Conservation (phyloP, 2,888 invertebrate genomes). For the Dryobotodes eremita region DNA sequence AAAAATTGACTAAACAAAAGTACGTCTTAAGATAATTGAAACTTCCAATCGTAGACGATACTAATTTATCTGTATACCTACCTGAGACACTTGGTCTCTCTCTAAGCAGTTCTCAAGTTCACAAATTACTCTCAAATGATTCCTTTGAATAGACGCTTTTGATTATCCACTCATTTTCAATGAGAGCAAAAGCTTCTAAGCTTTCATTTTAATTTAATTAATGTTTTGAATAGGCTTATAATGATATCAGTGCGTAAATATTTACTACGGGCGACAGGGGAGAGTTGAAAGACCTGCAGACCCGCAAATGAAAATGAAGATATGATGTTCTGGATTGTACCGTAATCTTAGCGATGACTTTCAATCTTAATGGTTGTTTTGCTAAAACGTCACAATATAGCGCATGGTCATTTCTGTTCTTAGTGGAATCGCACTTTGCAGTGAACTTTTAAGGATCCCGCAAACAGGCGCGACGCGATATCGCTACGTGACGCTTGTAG, state of each 20-base stretch:
- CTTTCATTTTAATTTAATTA: conserved; percentile 48
- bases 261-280: conserved; percentile 9
- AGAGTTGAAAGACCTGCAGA: not conserved
- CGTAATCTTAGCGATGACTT: not conserved
- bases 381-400: too few species aligned
- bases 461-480: too few species aligned
- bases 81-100: conserved; percentile 8
- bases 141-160: conserved; percentile 47
- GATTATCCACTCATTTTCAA: conserved; percentile 36
- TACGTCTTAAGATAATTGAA: conserved; percentile 9
- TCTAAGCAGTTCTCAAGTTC: conserved; percentile 18
- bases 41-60: not conserved
- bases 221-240: conserved; percentile 40
- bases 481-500: too few species aligned
- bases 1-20: not conserved
- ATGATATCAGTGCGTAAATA: conserved; percentile 28
- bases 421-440: too few species aligned
- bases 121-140: conserved; percentile 48
- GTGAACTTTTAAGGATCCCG: too few species aligned
- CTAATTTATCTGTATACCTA: conserved; percentile 21
- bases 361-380: not conserved
- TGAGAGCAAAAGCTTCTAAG: conserved; percentile 35
- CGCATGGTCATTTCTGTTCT: too few species aligned
- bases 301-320: not conserved
- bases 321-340: not conserved